phyloP scores from a whole-genome alignment of 2,797 vertebrate species.

The Mareca strepera region DNA sequence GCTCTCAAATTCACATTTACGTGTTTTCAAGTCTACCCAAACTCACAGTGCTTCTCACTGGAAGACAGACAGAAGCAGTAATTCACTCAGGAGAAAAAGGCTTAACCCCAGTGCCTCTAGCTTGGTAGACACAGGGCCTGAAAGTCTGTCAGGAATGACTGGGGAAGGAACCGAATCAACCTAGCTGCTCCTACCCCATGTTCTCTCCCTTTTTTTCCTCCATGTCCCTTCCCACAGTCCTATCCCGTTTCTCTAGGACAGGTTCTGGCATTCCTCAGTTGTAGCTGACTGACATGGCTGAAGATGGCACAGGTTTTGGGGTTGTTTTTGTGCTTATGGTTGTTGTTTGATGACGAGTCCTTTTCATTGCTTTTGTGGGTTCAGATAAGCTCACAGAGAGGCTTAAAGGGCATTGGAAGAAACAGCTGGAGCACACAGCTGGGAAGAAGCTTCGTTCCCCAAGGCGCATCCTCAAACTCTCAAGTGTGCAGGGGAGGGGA shows the following conservation, averaged over 20 bases:
- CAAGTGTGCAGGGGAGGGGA: rapidly evolving
- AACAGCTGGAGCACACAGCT: not conserved
- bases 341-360: not conserved
- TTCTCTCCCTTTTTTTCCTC: not conserved
- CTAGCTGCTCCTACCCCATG: not conserved
- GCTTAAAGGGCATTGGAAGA: not conserved
- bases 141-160: not conserved
- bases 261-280: not conserved
- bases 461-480: not conserved
- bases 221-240: not conserved
- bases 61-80: not conserved
- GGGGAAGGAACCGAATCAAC: not conserved
- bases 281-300: not conserved
- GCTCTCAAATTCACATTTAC: not conserved
- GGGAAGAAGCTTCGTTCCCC: not conserved
- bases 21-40: not conserved
- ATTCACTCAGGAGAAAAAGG: not conserved
- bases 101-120: not conserved
- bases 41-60: not conserved
- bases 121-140: not conserved
- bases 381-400: not conserved
- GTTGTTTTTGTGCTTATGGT: no score
- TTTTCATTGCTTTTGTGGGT: not conserved
- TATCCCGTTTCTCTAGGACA: not conserved
- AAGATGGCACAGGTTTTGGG: rapidly evolving